A percentile compares a stretch with the other conserved stretches of the same genome.
phyloP scores from a whole-genome alignment of 2,113 vertebrate genomes.

The Isichthys henryi region DNA sequence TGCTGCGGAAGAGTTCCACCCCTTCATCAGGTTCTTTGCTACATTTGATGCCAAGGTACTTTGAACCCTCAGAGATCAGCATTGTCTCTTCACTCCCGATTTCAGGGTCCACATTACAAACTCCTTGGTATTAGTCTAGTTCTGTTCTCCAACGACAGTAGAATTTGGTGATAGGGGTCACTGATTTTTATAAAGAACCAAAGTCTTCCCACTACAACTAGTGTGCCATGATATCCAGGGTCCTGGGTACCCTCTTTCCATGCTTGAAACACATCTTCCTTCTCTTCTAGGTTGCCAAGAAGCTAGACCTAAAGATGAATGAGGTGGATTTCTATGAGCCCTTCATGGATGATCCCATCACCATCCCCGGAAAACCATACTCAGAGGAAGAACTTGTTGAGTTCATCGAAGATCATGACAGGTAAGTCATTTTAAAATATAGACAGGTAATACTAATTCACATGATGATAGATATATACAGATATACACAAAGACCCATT shows the following conservation, averaged over 20 bases:
- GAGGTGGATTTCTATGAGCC: constrained; percentile 86
- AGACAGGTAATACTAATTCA: not conserved
- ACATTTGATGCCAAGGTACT: constrained; percentile 81
- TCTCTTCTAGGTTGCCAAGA: constrained; percentile 73
- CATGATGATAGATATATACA: not conserved
- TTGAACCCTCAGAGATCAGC: not conserved
- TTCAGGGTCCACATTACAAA: not conserved
- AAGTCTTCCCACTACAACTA: not conserved
- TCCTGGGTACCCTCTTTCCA: not conserved
- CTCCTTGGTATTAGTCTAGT: not conserved
- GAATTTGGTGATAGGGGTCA: not conserved
- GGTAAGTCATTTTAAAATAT: constrained; percentile 48
- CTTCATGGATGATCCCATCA: constrained; percentile 73
- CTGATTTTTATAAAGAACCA: not conserved
- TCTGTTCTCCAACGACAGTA: not conserved
- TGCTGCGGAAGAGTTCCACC: constrained; percentile 83
- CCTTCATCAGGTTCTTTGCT: constrained; percentile 83
- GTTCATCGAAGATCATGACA: constrained; percentile 75
- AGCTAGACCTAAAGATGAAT: constrained; percentile 77
- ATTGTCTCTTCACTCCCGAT: not conserved
- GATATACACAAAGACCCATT: not conserved
- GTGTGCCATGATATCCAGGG: not conserved
- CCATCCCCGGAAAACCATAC: constrained; percentile 80
- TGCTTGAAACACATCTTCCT: not conserved
- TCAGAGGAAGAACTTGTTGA: constrained; percentile 72